Evolutionary conservation across 2,113 vertebrate genomes (phyloP).

Genomic region (Erythrolamprus reginae): DNA sequence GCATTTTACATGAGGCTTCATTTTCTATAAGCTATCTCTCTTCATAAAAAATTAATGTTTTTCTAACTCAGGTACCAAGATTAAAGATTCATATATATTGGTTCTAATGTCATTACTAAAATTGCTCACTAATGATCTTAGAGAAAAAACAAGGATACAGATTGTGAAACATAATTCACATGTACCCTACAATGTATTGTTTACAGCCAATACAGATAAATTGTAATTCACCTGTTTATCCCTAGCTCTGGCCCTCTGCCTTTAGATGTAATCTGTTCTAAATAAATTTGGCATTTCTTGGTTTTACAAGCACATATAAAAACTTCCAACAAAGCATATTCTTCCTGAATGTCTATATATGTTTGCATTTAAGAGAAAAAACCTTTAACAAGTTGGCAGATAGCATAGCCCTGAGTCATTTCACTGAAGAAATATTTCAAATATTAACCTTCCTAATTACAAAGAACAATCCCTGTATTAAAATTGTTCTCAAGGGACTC

Average conservation of each 20-base stretch:
- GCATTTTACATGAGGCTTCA: background rate
- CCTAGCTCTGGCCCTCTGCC: background rate
- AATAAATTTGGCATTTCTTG: background rate
- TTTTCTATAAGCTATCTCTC: background rate
- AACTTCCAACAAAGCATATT: background rate
- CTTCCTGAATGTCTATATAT: background rate
- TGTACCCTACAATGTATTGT: background rate
- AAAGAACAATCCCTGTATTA: background rate
- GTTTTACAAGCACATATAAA: background rate
- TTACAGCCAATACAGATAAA: background rate
- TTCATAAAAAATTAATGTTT: background rate
- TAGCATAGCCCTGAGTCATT: background rate
- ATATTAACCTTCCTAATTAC: background rate
- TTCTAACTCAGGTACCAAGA: background rate
- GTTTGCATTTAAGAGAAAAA: background rate
- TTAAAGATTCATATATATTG: background rate
- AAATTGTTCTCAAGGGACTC: background rate
- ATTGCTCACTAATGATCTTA: background rate
- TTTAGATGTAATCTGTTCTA: background rate
- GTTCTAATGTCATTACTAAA: background rate
- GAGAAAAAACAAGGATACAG: background rate
- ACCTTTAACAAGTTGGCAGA: background rate
- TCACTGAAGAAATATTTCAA: background rate
- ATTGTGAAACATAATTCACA: background rate
- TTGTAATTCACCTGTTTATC: background rate